Evolutionary conservation across 1,140 invertebrate species (phyloP).

Genomic region (Polypedilum pembai): DNA sequence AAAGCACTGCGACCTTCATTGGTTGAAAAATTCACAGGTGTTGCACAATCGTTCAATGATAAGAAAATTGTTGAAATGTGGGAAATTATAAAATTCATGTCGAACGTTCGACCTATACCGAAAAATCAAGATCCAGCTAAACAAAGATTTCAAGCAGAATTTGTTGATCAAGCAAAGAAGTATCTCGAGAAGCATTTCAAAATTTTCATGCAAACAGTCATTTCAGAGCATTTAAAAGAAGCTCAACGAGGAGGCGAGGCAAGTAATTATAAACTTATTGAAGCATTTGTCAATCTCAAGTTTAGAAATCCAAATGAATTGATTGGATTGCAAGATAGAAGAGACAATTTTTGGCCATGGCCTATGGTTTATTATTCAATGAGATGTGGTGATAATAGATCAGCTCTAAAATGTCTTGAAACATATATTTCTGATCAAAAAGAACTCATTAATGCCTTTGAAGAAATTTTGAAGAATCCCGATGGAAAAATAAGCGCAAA

Average conservation of each 20-base stretch:
- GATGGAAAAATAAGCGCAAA: slow-evolving; percentile 54
- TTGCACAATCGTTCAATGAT: slow-evolving; percentile 67
- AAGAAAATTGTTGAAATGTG: slow-evolving; percentile 82
- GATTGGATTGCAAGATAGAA: slow-evolving; percentile 58
- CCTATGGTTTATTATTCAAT: slow-evolving; percentile 87
- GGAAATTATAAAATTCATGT: slow-evolving; percentile 78
- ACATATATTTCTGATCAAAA: slow-evolving; percentile 57
- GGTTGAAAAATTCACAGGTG: slow-evolving; percentile 61
- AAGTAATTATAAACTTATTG: slow-evolving; percentile 73
- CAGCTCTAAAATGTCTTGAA: slow-evolving; percentile 68
- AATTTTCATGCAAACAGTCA: slow-evolving; percentile 75
- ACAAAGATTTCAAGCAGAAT: slow-evolving; percentile 55
- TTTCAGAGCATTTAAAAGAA: slow-evolving; percentile 66
- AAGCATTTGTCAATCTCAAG: slow-evolving; percentile 73
- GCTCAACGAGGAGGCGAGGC: slow-evolving; percentile 79
- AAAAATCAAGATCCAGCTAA: slow-evolving; percentile 61
- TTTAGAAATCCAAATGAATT: slow-evolving; percentile 41
- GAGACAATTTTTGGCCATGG: slow-evolving; percentile 73
- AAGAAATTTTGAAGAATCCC: slow-evolving; percentile 56
- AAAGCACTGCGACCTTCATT: slow-evolving; percentile 62
- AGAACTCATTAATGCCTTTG: slow-evolving; percentile 58
- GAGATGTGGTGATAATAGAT: slow-evolving; percentile 74
- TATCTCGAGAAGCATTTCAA: slow-evolving; percentile 81
- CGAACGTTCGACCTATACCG: slow-evolving; percentile 61
- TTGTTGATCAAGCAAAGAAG: slow-evolving; percentile 68